Base-by-base conservation (phyloP, 2,797 vertebrate species). In the Picus viridis region DNA sequence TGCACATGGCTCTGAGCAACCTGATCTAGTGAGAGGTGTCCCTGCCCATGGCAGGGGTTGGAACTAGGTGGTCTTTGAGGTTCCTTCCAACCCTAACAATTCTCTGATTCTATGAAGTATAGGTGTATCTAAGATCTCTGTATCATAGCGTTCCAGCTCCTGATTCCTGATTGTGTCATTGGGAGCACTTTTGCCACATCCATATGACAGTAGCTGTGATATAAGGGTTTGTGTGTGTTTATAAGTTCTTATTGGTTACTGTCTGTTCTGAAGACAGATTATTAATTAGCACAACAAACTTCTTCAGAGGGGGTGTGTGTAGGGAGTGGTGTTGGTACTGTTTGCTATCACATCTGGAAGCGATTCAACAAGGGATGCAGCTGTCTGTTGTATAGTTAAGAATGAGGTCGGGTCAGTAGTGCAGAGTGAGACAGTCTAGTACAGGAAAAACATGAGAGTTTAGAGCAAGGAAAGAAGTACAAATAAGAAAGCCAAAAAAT, bases 241-340 rank as follows among this genome's bases (percentile, higher is more conserved):
- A 56, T 80, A 90, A 39, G 12, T 12, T 79, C 32, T 80, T 54
- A 85, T 72, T 90, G 90, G 95, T 95, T 87, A 53, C n/a, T 89
- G 22, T 59, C 80, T 86, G 22, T 80, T 68, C 75, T 5, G 36
- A 93, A 77, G 82, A 75, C 75, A 74, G 62, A 71, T 85, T 65
- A 62, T 80, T 89, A 89, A 93, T 93, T 93, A 92, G 51, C n/a
- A 71, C 36, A 90, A 85, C 76, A 91, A 89, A 85, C 85, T 77
- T 54, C 39, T 69, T 19, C 68, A 62, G 69, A 76, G 27, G 18
- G 71, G 5, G 14, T 10, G 64, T 89, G 34, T 64, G 27, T 76
- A 22, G 43, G 54, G 77, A 74, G 78, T 58, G 62, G n/a, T 82
- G 72, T 45, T 88, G 41, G 12, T 86, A 27, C 56, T 47, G 3